These are phyloP conservation scores for Xenops minutus DNA, from an alignment of 2,797 vertebrate genomes.

Conservation along the genomic window DNA sequence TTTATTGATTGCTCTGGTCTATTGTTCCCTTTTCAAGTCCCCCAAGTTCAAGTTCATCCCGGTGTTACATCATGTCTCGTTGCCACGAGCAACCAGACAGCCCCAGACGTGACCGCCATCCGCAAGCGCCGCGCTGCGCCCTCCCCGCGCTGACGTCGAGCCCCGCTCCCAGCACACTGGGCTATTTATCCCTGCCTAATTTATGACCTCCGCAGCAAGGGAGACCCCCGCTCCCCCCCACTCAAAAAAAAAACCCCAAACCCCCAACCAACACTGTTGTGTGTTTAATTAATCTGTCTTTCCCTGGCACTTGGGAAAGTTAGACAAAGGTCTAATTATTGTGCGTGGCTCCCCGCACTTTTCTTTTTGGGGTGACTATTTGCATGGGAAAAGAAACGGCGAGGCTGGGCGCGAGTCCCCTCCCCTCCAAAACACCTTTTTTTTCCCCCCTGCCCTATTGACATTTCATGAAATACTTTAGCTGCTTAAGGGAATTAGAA, in stretches of 20 bases:
- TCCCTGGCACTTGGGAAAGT: constrained; percentile 82
- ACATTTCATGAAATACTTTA: constrained; percentile 85
- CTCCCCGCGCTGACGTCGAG: constrained; percentile 82
- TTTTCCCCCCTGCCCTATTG: constrained; percentile 76
- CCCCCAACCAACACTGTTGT: constrained; percentile 76
- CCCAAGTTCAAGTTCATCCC: constrained; percentile 97
- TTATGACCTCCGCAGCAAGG: constrained; percentile 80
- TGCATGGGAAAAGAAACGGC: constrained; percentile 81
- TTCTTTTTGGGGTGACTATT: constrained; percentile 75
- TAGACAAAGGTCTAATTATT: constrained; percentile 87
- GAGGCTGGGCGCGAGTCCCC: constrained; percentile 58
- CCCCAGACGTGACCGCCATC: constrained; percentile 96
- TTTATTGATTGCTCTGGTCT: constrained; percentile 92
- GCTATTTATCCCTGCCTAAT: constrained; percentile 85
- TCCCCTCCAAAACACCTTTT: constrained; percentile 66
- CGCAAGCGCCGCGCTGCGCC: constrained; percentile 84
- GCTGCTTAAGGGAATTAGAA: constrained; percentile 83
- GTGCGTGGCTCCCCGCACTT: constrained; percentile 77
- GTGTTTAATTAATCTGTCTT: constrained; percentile 85
- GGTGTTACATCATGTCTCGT: constrained; percentile 99
- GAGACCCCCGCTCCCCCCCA: constrained; percentile 75
- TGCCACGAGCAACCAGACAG: constrained; percentile 95
- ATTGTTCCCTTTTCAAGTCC: constrained; percentile 92
- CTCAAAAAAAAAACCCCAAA: no score
- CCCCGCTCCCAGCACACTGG: constrained; percentile 83